Conservation (phyloP, 2,113 vertebrate genomes). For the Opisthocomus hoazin region DNA sequence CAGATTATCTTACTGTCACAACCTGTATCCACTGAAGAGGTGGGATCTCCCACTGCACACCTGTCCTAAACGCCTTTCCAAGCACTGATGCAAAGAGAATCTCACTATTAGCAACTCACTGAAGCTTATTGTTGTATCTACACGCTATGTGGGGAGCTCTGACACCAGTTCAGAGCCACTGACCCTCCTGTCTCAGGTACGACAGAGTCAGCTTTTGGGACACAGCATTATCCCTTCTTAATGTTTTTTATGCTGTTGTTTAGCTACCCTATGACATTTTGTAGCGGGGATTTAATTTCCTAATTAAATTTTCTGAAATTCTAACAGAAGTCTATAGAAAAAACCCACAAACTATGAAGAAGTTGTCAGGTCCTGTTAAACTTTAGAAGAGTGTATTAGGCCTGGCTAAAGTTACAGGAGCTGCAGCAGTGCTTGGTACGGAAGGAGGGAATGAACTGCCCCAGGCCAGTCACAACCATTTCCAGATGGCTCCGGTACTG, state of each 20-base stretch:
- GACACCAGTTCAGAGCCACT: neutral
- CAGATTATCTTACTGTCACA: neutral
- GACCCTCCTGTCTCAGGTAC: neutral
- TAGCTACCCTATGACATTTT: neutral
- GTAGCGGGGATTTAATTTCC: neutral
- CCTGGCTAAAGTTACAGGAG: neutral
- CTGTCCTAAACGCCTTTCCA: neutral
- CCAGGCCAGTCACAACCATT: neutral
- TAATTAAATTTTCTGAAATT: neutral
- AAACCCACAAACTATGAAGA: neutral
- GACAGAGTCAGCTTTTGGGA: neutral
- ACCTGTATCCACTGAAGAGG: neutral
- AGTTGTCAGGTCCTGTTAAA: neutral
- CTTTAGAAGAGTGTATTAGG: rapidly evolving
- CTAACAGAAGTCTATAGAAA: neutral
- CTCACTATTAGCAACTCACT: neutral
- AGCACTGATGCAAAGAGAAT: neutral
- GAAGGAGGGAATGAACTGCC: neutral
- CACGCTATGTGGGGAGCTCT: neutral
- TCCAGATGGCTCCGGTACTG: neutral
- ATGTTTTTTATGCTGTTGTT: neutral
- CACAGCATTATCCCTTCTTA: neutral
- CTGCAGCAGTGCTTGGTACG: neutral
- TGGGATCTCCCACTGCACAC: neutral
- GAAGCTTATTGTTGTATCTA: neutral